A percentile compares a stretch with the other conserved stretches of the same genome.
phyloP scores from a whole-genome alignment of 2,797 vertebrate species.

The Epinephelus malabaricus region DNA sequence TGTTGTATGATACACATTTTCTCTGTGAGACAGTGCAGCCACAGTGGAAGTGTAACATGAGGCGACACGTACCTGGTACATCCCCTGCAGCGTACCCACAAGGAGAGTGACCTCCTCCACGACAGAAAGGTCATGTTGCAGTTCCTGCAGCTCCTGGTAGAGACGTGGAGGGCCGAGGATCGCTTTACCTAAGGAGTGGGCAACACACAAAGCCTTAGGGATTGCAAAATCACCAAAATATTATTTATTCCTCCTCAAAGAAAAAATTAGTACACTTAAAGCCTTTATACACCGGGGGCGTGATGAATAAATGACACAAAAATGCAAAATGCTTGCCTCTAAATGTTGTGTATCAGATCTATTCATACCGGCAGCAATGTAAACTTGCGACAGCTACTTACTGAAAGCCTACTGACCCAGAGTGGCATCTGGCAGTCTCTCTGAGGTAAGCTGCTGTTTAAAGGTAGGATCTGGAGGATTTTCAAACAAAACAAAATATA shows the following conservation, averaged over 20 bases:
- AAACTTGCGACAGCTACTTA: too few relatives aligned
- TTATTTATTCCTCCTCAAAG: not conserved
- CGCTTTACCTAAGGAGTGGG: constrained; percentile 84
- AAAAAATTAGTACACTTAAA: not conserved
- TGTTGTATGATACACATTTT: constrained; percentile 6
- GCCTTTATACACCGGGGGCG: too few relatives aligned
- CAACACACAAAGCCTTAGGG: not conserved
- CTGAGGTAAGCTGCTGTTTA: too few relatives aligned
- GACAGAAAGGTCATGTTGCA: constrained; percentile 94
- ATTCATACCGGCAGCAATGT: too few relatives aligned
- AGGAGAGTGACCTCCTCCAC: constrained; percentile 96
- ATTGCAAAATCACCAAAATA: not conserved
- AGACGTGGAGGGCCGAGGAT: constrained; percentile 94
- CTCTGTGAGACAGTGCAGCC: not conserved
- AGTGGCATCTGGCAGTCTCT: too few relatives aligned
- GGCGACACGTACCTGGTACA: constrained; percentile 89
- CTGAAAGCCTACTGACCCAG: too few relatives aligned
- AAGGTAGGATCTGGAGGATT: too few relatives aligned
- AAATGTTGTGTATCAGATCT: too few relatives aligned
- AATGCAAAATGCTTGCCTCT: too few relatives aligned
- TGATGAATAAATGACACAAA: too few relatives aligned
- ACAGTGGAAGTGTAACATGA: not conserved
- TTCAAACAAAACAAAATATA: too few relatives aligned
- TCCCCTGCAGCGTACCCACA: constrained; percentile 94
- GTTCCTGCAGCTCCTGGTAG: constrained; percentile 96